Base-by-base conservation (phyloP, 2,888 invertebrate genomes). In the Diplazon laetatorius region DNA sequence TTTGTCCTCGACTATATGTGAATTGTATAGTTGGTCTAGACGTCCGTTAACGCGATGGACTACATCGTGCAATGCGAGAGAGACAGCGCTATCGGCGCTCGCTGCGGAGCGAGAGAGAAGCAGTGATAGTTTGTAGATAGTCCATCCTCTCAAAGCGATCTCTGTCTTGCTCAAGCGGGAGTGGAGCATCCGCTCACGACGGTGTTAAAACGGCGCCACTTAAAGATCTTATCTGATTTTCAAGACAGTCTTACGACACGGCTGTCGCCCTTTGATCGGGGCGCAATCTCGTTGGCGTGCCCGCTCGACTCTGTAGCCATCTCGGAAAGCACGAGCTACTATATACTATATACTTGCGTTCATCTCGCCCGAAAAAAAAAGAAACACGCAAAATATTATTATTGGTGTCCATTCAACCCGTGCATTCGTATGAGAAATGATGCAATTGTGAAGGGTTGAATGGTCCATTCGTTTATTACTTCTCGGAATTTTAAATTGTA, bases 181-280 rank as follows among this genome's bases (percentile, higher is more conserved):
- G 3, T n/a, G n/a, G 52, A 16, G 25, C 37, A 46, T 37, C 55
- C 20, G 25, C 57, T 48, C 70, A 59, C 70, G 66, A 42, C 68
- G 78, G 80, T 71, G 80, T 81, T 79, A 81, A 80, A 80, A 80
- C 70, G 81, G 81, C 83, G 82, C 82, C 82, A 80, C 78, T 68
- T 75, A 52, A 66, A 81, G 82, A 83, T 83, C 75, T 44, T 82
- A 81, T 81, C 82, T 50, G 62, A 69, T 69, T 69, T 75, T 80
- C 73, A 77, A 82, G 82, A 79, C 79, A 78, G 78, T 50, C 80
- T 82, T 78, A 81, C 79, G 83, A 82, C 82, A 80, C 78, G 78
- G 80, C 76, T 78, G 80, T 81, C 80, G 81, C 78, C 71, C 76
- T 82, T 78, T 76, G 82, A 82, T 80, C 80, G 71, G 55, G 59